These are phyloP conservation scores for Toxotes lorentzi DNA, from an alignment of 2,797 vertebrate genomes.

Conservation along the genomic window DNA sequence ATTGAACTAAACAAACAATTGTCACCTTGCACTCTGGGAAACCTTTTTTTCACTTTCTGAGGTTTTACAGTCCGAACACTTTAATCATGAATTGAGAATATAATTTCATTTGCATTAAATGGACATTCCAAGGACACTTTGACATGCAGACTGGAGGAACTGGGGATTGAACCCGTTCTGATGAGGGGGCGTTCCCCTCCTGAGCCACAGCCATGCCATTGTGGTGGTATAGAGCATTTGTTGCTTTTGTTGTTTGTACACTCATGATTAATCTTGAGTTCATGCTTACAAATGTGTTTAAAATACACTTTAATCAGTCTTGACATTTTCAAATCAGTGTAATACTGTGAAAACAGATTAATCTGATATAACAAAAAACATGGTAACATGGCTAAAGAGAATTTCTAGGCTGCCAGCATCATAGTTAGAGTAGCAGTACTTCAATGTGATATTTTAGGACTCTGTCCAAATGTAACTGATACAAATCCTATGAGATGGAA, in stretches of 20 bases:
- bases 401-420: not conserved
- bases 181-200: too few relatives aligned
- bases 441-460: not conserved
- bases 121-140: too few relatives aligned
- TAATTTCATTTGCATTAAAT: too few relatives aligned
- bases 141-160: too few relatives aligned
- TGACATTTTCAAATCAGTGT: not conserved
- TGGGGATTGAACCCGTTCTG: too few relatives aligned
- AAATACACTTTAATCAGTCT: not conserved
- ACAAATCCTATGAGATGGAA: slow-evolving; percentile 30
- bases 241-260: too few relatives aligned
- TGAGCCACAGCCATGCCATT: too few relatives aligned
- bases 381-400: not conserved
- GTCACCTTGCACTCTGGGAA: not conserved
- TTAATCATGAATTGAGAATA: not conserved
- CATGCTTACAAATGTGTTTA: not conserved
- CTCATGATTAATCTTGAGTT: not conserved
- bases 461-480: slow-evolving; percentile 1
- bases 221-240: too few relatives aligned
- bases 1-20: not conserved
- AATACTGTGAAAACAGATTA: not conserved
- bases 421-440: not conserved
- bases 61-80: not conserved
- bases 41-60: not conserved
- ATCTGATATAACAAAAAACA: not conserved